Percentiles rank a stretch among this genome's conserved stretches.
phyloP scores from a whole-genome alignment of 2,797 vertebrate species.

The Spizella passerina region DNA sequence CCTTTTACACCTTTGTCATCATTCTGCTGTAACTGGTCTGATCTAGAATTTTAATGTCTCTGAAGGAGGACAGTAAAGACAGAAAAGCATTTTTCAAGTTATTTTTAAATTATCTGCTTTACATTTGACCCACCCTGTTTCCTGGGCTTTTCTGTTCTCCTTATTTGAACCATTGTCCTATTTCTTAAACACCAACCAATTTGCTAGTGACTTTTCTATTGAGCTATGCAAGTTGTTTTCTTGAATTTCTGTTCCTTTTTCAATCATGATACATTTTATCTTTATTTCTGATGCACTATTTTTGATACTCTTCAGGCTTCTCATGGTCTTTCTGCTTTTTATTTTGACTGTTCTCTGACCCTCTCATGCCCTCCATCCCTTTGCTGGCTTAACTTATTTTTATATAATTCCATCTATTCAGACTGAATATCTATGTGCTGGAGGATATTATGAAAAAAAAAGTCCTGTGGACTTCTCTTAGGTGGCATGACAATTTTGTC shows the following conservation, averaged over 20 bases:
- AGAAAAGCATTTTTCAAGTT: background rate
- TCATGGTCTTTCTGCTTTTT: background rate
- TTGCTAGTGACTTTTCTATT: background rate
- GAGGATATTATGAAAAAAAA: background rate
- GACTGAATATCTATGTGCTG: background rate
- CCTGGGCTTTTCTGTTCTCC: background rate
- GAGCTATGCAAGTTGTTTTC: background rate
- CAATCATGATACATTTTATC: background rate
- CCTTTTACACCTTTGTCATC: background rate
- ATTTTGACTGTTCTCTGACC: background rate
- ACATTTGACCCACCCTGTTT: background rate
- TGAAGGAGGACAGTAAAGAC: background rate
- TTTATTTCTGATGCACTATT: background rate
- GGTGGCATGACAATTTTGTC: background rate
- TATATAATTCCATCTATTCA: background rate
- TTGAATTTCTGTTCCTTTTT: background rate
- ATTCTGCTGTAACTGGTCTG: background rate
- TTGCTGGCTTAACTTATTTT: background rate
- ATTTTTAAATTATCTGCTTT: background rate
- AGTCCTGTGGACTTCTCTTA: background rate
- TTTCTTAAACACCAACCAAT: background rate
- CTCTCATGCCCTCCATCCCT: background rate
- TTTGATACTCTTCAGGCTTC: background rate
- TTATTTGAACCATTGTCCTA: background rate
- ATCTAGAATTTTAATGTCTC: background rate